Percentiles rank a stretch among this genome's conserved stretches.
These are phyloP conservation scores for Bedellia somnulentella DNA, from an alignment of 2,888 invertebrate genomes.

Conservation along the genomic window DNA sequence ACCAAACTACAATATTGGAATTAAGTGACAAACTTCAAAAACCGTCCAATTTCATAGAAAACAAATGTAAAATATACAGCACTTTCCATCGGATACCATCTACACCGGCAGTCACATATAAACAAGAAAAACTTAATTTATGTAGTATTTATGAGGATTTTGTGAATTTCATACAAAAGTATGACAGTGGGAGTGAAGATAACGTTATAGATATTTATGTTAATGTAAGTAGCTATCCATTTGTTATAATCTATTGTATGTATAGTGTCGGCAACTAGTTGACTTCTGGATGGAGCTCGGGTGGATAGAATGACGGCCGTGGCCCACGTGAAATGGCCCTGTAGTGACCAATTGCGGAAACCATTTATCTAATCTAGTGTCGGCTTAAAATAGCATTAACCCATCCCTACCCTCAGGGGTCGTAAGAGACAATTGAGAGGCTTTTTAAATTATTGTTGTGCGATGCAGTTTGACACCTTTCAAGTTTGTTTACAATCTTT, in stretches of 20 bases:
- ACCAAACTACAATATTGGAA: slow-evolving; percentile 25
- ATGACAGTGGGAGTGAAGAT: neutral
- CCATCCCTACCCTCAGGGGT: no score
- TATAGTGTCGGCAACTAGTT: no score
- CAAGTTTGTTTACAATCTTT: no score
- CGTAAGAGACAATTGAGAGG: no score
- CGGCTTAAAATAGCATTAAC: no score
- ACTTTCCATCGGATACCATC: slow-evolving; percentile 28
- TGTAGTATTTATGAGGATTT: slow-evolving; percentile 25
- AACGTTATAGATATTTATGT: neutral
- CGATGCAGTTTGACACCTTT: neutral
- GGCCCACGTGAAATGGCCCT: no score
- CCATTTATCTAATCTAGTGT: no score
- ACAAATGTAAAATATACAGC: slow-evolving; percentile 29
- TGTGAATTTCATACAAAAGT: slow-evolving; percentile 8
- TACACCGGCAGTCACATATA: slow-evolving; percentile 12
- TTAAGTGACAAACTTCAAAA: slow-evolving; percentile 35
- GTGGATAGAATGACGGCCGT: no score
- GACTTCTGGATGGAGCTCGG: no score
- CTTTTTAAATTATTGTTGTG: neutral
- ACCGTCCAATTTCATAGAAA: slow-evolving; percentile 19
- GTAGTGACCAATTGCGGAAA: no score
- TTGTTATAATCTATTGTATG: no score
- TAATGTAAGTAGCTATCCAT: slow-evolving; percentile 6
- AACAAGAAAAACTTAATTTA: slow-evolving; percentile 14